Percentiles rank a stretch among this genome's conserved stretches.
phyloP scores from a whole-genome alignment of 2,797 vertebrate species.

The Lycodopsis pacificus region DNA sequence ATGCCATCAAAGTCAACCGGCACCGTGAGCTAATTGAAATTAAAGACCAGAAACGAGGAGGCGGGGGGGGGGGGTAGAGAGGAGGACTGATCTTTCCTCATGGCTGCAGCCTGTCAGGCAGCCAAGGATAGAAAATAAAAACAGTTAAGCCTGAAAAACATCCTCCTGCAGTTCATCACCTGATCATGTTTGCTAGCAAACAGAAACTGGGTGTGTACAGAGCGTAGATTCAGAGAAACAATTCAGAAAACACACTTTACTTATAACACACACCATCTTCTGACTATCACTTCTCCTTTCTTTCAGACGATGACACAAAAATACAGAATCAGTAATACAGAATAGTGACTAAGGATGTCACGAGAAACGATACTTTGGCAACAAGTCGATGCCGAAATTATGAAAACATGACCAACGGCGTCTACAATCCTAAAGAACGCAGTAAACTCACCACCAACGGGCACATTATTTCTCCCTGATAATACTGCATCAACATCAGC shows the following conservation, averaged over 20 bases:
- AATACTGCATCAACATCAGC: no score
- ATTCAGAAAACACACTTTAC: neutral
- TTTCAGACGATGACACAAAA: neutral
- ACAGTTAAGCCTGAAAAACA: slow-evolving; percentile 7
- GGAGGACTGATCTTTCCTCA: slow-evolving; percentile 14
- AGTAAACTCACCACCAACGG: no score
- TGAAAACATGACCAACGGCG: no score
- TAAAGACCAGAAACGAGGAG: slow-evolving; percentile 61
- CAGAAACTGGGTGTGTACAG: neutral
- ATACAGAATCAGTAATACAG: neutral
- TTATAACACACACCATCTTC: neutral
- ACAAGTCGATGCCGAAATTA: no score
- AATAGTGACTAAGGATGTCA: no score
- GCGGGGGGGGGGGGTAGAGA: neutral
- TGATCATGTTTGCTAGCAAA: neutral
- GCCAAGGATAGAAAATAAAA: slow-evolving; percentile 2
- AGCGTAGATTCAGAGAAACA: neutral
- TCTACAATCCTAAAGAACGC: no score
- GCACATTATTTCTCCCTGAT: no score
- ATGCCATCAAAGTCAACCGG: slow-evolving; percentile 73
- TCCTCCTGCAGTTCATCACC: neutral
- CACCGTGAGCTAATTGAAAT: slow-evolving; percentile 75
- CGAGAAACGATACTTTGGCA: no score
- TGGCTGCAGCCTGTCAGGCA: slow-evolving; percentile 21
- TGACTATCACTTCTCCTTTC: neutral